Conservation (phyloP, 2,113 vertebrate species). For the Dasyprocta punctata region DNA sequence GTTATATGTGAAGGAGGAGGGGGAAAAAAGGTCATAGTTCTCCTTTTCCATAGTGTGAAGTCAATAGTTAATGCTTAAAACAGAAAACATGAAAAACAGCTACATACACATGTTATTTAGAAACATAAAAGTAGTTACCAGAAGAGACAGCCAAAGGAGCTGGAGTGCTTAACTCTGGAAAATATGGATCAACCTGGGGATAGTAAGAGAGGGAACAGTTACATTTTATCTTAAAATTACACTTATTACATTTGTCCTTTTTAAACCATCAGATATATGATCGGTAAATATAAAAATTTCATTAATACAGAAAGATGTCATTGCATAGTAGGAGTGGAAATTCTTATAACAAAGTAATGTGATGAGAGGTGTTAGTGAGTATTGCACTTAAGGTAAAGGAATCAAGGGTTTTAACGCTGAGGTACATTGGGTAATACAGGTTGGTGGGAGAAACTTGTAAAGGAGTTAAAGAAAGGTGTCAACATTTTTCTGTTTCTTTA, state of each 20-base stretch:
- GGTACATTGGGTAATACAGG: background rate
- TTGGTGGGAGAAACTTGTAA: background rate
- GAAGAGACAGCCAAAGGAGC: background rate
- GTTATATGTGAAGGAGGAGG: background rate
- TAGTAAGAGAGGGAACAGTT: background rate
- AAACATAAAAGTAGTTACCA: background rate
- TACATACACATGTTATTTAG: background rate
- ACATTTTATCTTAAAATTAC: background rate
- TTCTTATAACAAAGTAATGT: background rate
- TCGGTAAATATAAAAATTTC: background rate
- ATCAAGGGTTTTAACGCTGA: background rate
- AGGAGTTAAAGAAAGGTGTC: background rate
- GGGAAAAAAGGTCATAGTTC: rapidly evolving
- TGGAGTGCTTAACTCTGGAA: background rate
- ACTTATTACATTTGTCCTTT: background rate
- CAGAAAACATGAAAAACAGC: background rate
- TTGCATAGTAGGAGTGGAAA: background rate
- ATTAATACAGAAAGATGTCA: background rate
- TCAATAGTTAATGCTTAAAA: background rate
- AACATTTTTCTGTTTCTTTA: background rate
- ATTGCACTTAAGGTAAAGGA: background rate
- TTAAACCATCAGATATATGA: background rate
- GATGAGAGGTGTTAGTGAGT: background rate
- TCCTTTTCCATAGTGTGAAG: background rate
- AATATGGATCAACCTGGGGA: background rate